Percentiles rank a stretch among this genome's conserved stretches.
phyloP scores from a whole-genome alignment of 2,113 vertebrate species.

The Lepidothrix coronata region DNA sequence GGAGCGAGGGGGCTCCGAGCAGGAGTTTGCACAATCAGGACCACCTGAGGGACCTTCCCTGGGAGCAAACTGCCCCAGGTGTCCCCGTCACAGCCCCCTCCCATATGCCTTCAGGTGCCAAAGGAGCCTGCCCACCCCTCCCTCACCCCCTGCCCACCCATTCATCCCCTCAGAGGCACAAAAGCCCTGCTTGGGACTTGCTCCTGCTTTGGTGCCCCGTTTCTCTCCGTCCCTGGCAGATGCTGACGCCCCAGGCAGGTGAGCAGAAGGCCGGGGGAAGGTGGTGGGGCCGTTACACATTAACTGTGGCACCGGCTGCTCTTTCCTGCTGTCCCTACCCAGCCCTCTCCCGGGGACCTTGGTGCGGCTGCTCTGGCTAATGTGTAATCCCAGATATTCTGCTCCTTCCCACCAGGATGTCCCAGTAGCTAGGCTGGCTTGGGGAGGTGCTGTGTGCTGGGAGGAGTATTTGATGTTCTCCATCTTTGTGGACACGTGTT shows the following conservation, averaged over 20 bases:
- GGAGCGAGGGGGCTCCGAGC: rapidly evolving
- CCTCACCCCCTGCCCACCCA: rapidly evolving
- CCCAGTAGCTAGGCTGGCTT: neutral
- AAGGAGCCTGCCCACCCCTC: neutral
- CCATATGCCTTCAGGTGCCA: neutral
- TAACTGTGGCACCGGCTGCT: constrained; percentile 2
- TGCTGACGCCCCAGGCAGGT: neutral
- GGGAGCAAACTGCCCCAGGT: neutral
- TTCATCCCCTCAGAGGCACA: rapidly evolving
- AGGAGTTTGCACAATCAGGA: neutral
- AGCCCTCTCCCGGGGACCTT: neutral
- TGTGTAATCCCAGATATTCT: constrained; percentile 22
- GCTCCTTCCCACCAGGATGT: neutral
- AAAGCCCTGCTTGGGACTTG: rapidly evolving
- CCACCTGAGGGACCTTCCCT: neutral
- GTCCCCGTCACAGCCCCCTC: neutral
- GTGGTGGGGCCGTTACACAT: neutral
- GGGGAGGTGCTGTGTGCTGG: rapidly evolving
- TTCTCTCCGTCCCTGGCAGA: neutral
- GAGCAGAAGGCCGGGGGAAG: neutral
- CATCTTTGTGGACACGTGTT: neutral
- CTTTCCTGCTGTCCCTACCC: neutral
- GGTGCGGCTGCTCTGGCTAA: constrained; percentile 20
- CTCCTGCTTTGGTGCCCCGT: rapidly evolving
- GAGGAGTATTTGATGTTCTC: neutral